phyloP scores from a whole-genome alignment of 2,113 vertebrate species.

The Trichomycterus rosablanca region DNA sequence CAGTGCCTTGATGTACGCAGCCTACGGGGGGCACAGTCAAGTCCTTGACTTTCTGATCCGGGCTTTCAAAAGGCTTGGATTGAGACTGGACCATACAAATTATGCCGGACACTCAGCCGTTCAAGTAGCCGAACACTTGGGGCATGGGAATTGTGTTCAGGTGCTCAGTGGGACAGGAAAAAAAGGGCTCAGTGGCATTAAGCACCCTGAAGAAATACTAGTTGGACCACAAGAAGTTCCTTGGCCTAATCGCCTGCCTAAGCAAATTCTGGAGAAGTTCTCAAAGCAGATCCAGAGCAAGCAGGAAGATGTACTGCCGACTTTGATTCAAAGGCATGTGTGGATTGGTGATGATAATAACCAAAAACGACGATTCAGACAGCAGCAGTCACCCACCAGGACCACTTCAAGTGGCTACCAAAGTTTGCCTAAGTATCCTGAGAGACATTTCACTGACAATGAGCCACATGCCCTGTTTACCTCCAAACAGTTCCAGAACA shows the following conservation, averaged over 20 bases:
- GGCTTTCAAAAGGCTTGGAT: slow-evolving; percentile 81
- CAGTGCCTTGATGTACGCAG: slow-evolving; percentile 82
- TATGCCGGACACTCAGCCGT: slow-evolving; percentile 74
- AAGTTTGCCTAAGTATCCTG: slow-evolving; percentile 50
- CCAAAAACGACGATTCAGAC: slow-evolving; percentile 52
- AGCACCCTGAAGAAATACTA: slow-evolving; percentile 39
- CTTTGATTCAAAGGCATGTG: slow-evolving; percentile 62
- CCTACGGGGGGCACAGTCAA: slow-evolving; percentile 77
- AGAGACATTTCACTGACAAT: slow-evolving; percentile 48
- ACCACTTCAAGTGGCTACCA: slow-evolving; percentile 46
- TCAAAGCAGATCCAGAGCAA: slow-evolving; percentile 58
- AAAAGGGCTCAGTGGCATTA: slow-evolving; percentile 41
- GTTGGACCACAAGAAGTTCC: slow-evolving; percentile 46
- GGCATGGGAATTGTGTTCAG: slow-evolving; percentile 75
- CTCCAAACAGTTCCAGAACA: slow-evolving; percentile 64
- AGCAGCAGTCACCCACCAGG: slow-evolving; percentile 58
- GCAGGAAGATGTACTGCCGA: slow-evolving; percentile 61
- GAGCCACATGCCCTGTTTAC: slow-evolving; percentile 52
- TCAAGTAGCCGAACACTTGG: slow-evolving; percentile 75
- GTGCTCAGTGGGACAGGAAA: slow-evolving; percentile 63
- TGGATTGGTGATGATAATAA: slow-evolving; percentile 52
- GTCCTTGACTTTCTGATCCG: slow-evolving; percentile 82
- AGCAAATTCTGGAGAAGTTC: slow-evolving; percentile 68
- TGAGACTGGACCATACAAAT: slow-evolving; percentile 75
- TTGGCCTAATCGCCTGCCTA: slow-evolving; percentile 62